Percentiles rank a stretch among this genome's conserved stretches.
phyloP scores from a whole-genome alignment of 53 echinoderm and acorn worm species.

The Zoroaster sp. region DNA sequence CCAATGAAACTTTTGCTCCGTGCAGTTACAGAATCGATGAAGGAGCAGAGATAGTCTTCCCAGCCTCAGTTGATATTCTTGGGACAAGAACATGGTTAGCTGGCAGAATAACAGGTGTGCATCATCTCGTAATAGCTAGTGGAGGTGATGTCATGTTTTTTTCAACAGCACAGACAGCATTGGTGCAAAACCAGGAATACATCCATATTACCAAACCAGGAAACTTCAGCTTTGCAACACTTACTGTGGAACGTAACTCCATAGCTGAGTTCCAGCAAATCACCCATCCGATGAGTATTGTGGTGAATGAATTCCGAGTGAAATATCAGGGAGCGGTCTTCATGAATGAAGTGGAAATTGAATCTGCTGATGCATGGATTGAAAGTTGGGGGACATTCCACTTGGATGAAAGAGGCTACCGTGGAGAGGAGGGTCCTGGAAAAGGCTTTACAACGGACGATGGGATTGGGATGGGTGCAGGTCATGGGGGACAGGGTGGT shows the following conservation, averaged over 20 bases:
- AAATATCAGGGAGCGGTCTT: constrained; percentile 81
- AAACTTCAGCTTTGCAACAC: constrained; percentile 83
- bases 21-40: constrained; percentile 81
- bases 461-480: constrained; percentile 84
- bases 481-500: constrained; percentile 95
- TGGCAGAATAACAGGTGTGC: constrained; percentile 85
- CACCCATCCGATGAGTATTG: constrained; percentile 69
- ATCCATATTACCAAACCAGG: constrained; percentile 70
- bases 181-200: constrained; percentile 79
- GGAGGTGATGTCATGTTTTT: constrained; percentile 71
- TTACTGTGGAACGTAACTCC: constrained; percentile 78
- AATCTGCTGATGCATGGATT: constrained; percentile 79
- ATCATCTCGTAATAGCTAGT: constrained; percentile 73
- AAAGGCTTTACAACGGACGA: constrained; percentile 73
- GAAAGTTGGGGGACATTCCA: constrained; percentile 90
- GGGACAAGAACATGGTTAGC: constrained; percentile 71
- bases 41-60: constrained; percentile 89
- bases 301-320: constrained; percentile 72
- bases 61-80: constrained; percentile 71
- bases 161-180: constrained; percentile 86
- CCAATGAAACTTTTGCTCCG: constrained; percentile 84
- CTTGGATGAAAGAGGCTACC: constrained; percentile 74
- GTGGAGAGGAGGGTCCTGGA: constrained; percentile 70
- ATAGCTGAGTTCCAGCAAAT: constrained; percentile 79
- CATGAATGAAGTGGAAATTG: constrained; percentile 85